Percentiles rank a stretch among this genome's conserved stretches.
Conservation (phyloP, 2,888 invertebrate species). For the Hirtodrosophila confusa region DNA sequence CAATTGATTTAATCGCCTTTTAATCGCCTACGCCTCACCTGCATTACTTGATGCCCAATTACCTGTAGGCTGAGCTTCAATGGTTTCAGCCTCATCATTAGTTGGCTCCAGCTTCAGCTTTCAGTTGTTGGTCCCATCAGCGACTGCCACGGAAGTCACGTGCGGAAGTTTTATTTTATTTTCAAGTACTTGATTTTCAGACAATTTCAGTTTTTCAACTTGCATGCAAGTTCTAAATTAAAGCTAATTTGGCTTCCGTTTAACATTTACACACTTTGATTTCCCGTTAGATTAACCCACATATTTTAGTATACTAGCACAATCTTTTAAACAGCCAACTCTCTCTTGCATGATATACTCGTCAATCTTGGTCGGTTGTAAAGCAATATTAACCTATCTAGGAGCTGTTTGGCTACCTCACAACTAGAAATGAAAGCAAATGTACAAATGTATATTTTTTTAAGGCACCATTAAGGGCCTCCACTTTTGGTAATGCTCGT, state of each 20-base stretch:
- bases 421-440: no score
- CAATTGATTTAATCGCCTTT: conserved; percentile 77
- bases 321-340: neutral
- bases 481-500: no score
- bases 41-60: conserved; percentile 60
- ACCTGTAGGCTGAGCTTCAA: conserved; percentile 43
- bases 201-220: conserved; percentile 33
- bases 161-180: conserved; percentile 69
- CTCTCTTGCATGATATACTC: neutral
- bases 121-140: conserved; percentile 37
- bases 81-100: conserved; percentile 39
- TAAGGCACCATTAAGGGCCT: no score
- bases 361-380: neutral
- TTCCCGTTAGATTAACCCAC: conserved; percentile 59
- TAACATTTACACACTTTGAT: conserved; percentile 54
- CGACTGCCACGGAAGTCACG: conserved; percentile 68
- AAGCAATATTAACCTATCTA: no score
- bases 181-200: conserved; percentile 33
- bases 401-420: no score
- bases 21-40: conserved; percentile 73
- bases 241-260: conserved; percentile 63
- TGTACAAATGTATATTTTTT: no score
- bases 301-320: conserved; percentile 12
- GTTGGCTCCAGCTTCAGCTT: conserved; percentile 23
- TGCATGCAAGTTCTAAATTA: conserved; percentile 72